These are phyloP conservation scores for Panagrolaimus sp. DNA, from an alignment of 1,140 invertebrate genomes.

Conservation along the genomic window DNA sequence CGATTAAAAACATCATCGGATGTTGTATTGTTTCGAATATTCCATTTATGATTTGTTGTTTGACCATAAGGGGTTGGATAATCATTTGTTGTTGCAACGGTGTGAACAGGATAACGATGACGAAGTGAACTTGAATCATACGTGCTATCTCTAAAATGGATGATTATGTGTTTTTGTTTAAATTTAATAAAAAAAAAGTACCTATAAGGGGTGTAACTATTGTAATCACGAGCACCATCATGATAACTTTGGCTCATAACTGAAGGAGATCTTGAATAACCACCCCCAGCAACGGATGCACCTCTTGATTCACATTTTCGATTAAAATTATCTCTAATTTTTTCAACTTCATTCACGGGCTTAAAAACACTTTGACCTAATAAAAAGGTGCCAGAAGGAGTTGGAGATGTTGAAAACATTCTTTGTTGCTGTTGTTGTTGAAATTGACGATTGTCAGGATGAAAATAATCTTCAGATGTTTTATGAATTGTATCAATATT, in stretches of 20 bases:
- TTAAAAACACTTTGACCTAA: slow-evolving; percentile 5
- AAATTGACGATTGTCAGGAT: background rate
- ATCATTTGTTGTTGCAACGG: too few species aligned
- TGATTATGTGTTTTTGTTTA: background rate
- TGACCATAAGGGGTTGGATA: background rate
- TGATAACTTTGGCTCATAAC: slow-evolving; percentile 13
- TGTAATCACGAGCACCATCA: slow-evolving; percentile 5
- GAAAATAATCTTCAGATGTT: background rate
- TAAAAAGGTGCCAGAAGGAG: background rate
- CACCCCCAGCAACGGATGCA: background rate
- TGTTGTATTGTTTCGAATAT: background rate
- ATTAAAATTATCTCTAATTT: slow-evolving; percentile 9
- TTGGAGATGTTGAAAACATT: background rate
- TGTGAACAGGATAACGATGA: too few species aligned
- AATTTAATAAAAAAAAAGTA: too few species aligned
- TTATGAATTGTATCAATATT: background rate
- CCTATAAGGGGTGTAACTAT: slow-evolving; percentile 7
- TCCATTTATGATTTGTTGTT: background rate
- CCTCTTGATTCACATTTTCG: background rate
- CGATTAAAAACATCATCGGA: background rate
- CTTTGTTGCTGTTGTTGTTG: background rate
- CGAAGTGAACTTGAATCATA: background rate
- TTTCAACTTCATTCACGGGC: slow-evolving; percentile 3
- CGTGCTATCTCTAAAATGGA: background rate
- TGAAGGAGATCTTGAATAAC: background rate